phyloP scores from a whole-genome alignment of 2,113 vertebrate species.

The Ptyas mucosa region DNA sequence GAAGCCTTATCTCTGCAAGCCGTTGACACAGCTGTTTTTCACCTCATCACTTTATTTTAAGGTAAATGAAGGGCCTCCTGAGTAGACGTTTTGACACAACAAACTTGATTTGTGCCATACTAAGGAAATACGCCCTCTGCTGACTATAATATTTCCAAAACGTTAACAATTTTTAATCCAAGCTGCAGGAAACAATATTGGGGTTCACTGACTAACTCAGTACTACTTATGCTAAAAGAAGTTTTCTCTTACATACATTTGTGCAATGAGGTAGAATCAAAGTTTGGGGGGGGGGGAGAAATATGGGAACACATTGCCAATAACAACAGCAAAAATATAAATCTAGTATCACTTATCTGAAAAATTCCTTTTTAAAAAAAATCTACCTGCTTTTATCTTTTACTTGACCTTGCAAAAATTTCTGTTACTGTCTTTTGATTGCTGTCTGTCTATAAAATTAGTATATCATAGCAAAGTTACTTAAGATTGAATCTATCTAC shows the following conservation, averaged over 20 bases:
- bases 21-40: conserved; percentile 85
- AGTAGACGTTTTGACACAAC: neutral
- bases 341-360: neutral
- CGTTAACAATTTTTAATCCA: neutral
- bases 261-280: neutral
- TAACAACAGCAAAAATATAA: neutral
- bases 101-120: neutral
- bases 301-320: neutral
- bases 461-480: no score
- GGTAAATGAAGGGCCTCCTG: conserved; percentile 68
- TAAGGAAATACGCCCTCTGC: neutral
- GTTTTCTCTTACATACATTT: neutral
- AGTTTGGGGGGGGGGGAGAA: neutral
- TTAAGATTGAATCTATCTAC: no score
- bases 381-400: neutral
- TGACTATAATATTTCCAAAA: neutral
- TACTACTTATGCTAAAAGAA: neutral
- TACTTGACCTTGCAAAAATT: neutral
- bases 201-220: neutral
- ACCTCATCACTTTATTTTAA: conserved; percentile 90
- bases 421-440: neutral
- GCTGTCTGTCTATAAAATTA: neutral
- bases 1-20: conserved; percentile 75
- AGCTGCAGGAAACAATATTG: neutral
- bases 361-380: neutral